Base-by-base conservation (phyloP, 2,888 invertebrate genomes). In the Lasioglossum pauxillum region DNA sequence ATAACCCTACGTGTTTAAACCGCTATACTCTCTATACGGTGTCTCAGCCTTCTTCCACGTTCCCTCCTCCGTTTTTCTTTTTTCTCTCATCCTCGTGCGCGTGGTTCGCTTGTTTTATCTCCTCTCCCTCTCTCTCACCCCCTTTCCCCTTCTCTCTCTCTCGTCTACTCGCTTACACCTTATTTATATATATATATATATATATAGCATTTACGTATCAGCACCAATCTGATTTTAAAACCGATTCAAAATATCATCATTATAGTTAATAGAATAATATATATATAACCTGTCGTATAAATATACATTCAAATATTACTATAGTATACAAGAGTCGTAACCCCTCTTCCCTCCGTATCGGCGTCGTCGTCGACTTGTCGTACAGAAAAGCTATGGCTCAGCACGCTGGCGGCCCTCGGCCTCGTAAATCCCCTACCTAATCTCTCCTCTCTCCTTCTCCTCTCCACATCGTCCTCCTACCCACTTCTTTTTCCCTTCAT, bases 1-100 rank as follows among this genome's bases (percentile, higher is more conserved):
- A 94, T 71, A 64, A 69, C 92, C 91, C 92, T 93, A 93, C 91
- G 90, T 91, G 92, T 69, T 69, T 69, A 69, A 64, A 31, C 69
- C 91, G 88, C 93, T 93, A 94, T 91, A 69, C 23, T 93, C 94
- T 94, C 57, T 57, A 57, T 57, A 95, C 93, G 92, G 91, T 94
- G 94, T 95, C 94, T 95, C 95, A 95, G 95, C 95, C 95, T 95
- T 95, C 95, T 94, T 94, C 93, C 93, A 93, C 94, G 92, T 94
- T 94, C 93, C 94, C 94, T 93, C 94, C 94, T 91, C 92, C 94
- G 94, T 91, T 92, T 90, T 89, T 91, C 90, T 87, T 90, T 89
- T 90, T 88, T n/a, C 4, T 12, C 57, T 57, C 57, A 57, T 57
- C n/a, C 12, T n/a, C 57, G 57, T n/a, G 57, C 91, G 69, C 91